Percentiles rank a stretch among this genome's conserved stretches.
These are phyloP conservation scores for Meloe dianella DNA, from an alignment of 2,888 invertebrate species.

Conservation along the genomic window DNA sequence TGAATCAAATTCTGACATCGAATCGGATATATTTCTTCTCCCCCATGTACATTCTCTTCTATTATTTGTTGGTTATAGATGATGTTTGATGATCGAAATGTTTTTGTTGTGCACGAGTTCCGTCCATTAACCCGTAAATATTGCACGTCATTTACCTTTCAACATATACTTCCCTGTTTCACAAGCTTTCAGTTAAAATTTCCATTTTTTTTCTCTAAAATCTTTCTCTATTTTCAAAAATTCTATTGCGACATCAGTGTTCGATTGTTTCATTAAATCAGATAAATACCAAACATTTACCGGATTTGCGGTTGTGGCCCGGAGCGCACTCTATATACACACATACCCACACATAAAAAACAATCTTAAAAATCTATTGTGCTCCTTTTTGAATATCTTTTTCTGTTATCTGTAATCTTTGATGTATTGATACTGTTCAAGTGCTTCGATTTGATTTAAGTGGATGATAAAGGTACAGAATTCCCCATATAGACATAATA, in stretches of 20 bases:
- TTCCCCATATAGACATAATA: slow-evolving; percentile 40
- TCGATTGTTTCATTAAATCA: slow-evolving; percentile 42
- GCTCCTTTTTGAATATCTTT: slow-evolving; percentile 46
- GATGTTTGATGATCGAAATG: slow-evolving; percentile 14
- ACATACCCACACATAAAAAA: neutral
- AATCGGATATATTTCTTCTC: neutral
- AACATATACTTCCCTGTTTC: slow-evolving; percentile 5
- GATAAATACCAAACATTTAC: slow-evolving; percentile 47
- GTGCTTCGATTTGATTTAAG: slow-evolving; percentile 56
- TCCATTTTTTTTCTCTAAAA: neutral
- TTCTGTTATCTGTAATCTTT: slow-evolving; percentile 48
- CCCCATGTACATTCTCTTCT: neutral
- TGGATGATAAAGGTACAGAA: slow-evolving; percentile 52
- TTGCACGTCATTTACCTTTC: slow-evolving; percentile 14
- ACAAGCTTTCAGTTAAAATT: neutral
- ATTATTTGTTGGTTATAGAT: neutral
- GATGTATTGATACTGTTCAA: slow-evolving; percentile 53
- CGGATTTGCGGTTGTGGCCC: slow-evolving; percentile 47
- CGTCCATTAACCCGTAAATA: slow-evolving; percentile 14
- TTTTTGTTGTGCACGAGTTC: slow-evolving; percentile 12
- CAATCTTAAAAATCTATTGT: slow-evolving; percentile 41
- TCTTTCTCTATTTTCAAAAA: slow-evolving; percentile 16
- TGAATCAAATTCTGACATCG: slow-evolving; percentile 3
- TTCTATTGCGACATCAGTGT: slow-evolving; percentile 24
- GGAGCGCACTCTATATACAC: slow-evolving; percentile 23